Evolutionary conservation across 2,797 vertebrate genomes (phyloP).

Genomic region (Lerista edwardsae): DNA sequence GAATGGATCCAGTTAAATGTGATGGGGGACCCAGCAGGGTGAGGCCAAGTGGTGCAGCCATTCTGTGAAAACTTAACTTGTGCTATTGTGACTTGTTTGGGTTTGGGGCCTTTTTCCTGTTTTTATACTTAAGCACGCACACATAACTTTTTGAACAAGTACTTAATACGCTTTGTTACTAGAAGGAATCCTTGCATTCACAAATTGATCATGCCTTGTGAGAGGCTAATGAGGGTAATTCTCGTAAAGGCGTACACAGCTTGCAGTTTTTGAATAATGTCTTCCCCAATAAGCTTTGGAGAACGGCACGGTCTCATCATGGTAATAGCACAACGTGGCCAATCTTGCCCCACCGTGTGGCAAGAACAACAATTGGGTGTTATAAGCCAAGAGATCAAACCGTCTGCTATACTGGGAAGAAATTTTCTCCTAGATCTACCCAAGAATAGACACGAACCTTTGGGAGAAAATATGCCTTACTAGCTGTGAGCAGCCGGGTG

Average conservation of each 20-base stretch:
- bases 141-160: not conserved
- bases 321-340: not conserved
- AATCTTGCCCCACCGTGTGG: not conserved
- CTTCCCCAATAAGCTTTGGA: not conserved
- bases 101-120: not conserved
- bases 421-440: conserved; percentile 28
- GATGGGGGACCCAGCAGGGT: not conserved
- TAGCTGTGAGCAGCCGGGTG: not conserved
- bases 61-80: not conserved
- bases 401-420: not conserved
- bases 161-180: not conserved
- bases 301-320: not conserved
- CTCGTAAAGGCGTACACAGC: too few species aligned
- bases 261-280: not conserved
- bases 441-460: not conserved
- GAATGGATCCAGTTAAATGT: not conserved
- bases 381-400: not conserved
- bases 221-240: too few species aligned
- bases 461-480: not conserved
- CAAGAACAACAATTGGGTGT: not conserved
- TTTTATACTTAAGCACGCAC: not conserved
- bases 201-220: too few species aligned
- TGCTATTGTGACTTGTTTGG: not conserved
- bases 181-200: not conserved
- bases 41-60: not conserved